Evolutionary conservation across 1,140 invertebrate species (phyloP).

Genomic region (Drosophila carrolli): DNA sequence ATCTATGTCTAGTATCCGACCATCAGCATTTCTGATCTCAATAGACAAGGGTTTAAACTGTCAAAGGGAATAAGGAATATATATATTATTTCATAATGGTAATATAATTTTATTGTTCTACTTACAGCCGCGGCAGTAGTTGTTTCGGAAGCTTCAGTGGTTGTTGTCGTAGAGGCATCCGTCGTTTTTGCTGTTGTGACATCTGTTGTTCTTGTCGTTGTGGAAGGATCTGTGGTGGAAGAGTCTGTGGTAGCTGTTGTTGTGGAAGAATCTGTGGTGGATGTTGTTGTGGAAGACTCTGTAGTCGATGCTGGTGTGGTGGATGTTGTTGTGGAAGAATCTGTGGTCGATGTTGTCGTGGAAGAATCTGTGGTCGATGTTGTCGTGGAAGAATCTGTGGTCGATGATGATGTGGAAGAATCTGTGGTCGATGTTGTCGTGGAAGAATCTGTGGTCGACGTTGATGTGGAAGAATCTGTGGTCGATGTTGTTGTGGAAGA

Average conservation of each 20-base stretch:
- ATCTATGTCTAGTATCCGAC: neutral
- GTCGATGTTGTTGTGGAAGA: neutral
- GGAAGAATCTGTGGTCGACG: neutral
- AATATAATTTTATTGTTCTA: neutral
- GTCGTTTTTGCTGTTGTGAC: neutral
- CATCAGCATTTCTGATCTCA: slow-evolving; percentile 4
- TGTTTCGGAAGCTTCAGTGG: neutral
- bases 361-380: neutral
- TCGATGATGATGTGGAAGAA: neutral
- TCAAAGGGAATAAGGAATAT: neutral
- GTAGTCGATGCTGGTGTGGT: too few relatives aligned
- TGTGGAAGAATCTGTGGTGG: neutral
- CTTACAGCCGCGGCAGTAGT: neutral
- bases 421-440: neutral
- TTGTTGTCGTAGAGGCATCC: neutral
- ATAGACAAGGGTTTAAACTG: neutral
- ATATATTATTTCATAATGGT: neutral
- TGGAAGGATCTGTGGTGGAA: neutral
- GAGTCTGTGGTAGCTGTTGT: neutral
- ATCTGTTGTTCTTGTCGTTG: neutral
- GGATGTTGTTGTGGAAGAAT: neutral
- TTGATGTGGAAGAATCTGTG: too few relatives aligned
- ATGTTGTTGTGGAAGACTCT: too few relatives aligned
- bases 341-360: neutral
- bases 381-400: neutral